Conservation (phyloP, 2,797 vertebrate genomes). For the Gephyroberyx darwinii region DNA sequence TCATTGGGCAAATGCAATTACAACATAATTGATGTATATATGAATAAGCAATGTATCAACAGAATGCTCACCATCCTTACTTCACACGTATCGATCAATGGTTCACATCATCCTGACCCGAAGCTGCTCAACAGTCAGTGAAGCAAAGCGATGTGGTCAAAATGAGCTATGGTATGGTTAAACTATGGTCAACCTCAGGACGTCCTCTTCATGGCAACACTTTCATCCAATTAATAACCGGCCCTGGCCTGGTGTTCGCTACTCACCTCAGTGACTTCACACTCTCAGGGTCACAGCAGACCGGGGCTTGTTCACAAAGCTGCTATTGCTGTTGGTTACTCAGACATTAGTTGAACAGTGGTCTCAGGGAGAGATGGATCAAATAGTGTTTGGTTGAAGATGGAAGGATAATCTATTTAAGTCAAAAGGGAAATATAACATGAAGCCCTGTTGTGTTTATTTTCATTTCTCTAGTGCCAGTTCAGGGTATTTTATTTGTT, state of each 20-base stretch:
- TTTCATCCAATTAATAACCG: constrained; percentile 63
- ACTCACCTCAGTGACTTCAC: constrained; percentile 5
- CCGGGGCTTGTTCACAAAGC: constrained; percentile 24
- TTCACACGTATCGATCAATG: constrained; percentile 44
- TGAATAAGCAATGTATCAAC: constrained; percentile 59
- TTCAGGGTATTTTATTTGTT: not conserved
- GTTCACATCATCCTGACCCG: constrained; percentile 63
- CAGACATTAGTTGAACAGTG: not conserved
- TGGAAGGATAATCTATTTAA: not conserved
- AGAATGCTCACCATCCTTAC: constrained; percentile 10
- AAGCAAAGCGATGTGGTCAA: constrained; percentile 53
- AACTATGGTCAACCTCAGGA: constrained; percentile 62
- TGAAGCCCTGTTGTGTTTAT: not conserved
- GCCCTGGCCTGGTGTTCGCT: constrained; percentile 4
- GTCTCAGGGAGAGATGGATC: not conserved
- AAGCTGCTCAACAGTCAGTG: constrained; percentile 51
- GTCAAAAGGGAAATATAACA: not conserved
- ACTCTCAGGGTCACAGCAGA: constrained; percentile 1
- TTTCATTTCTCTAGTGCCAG: not conserved
- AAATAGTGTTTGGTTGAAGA: too few relatives aligned
- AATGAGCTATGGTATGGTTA: constrained; percentile 65
- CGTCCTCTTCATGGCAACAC: constrained; percentile 60
- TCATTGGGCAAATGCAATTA: constrained; percentile 66
- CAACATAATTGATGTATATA: constrained; percentile 45
- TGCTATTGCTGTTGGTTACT: constrained; percentile 3